Percentiles rank a stretch among this genome's conserved stretches.
phyloP scores from a whole-genome alignment of 1,140 invertebrate species.

The Chymomyza costata region DNA sequence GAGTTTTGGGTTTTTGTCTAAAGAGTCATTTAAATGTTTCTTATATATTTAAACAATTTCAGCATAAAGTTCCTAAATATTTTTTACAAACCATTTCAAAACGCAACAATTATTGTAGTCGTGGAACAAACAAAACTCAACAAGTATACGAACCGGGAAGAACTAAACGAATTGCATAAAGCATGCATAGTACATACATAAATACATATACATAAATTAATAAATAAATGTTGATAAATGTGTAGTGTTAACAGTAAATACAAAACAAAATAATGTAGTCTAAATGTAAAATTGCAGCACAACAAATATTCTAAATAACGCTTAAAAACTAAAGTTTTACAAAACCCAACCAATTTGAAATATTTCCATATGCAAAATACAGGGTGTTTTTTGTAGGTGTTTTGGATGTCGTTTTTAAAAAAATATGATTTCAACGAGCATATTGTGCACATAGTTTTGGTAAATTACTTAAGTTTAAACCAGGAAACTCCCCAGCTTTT shows the following conservation, averaged over 20 bases:
- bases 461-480: too few species aligned
- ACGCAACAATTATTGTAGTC: constrained; percentile 33
- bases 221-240: constrained; percentile 67
- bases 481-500: too few species aligned
- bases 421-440: too few species aligned
- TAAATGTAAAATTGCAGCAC: constrained; percentile 36
- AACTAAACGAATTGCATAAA: constrained; percentile 13
- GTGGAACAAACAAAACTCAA: constrained; percentile 24
- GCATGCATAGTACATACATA: constrained; percentile 41
- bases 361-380: constrained; percentile 38
- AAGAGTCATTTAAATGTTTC: too few species aligned
- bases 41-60: constrained; percentile 24
- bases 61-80: constrained; percentile 52
- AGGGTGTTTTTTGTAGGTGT: constrained; percentile 35
- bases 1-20: constrained; percentile 4
- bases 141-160: constrained; percentile 49
- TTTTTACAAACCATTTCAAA: constrained; percentile 28
- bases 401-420: too few species aligned
- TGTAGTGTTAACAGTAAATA: constrained; percentile 60
- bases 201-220: constrained; percentile 24
- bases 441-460: too few species aligned
- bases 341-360: constrained; percentile 20
- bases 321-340: constrained; percentile 32
- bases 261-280: constrained; percentile 17
- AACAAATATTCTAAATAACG: constrained; percentile 43